These are phyloP conservation scores for Ophioninae sp. DNA, from an alignment of 2,888 invertebrate species.

Conservation along the genomic window DNA sequence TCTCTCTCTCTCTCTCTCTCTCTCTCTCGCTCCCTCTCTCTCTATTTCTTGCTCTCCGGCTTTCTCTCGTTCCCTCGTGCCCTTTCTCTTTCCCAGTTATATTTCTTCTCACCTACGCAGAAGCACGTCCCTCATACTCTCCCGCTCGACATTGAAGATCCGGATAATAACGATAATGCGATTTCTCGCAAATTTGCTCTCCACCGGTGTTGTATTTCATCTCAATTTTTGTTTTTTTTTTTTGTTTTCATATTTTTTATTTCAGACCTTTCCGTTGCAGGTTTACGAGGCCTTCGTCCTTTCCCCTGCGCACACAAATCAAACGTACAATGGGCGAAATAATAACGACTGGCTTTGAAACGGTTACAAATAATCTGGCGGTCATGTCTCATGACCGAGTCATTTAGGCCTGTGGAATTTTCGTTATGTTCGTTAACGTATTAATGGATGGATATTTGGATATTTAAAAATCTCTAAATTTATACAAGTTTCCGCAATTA, in stretches of 20 bases:
- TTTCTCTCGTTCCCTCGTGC: background rate
- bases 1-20: no score
- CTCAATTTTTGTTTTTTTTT: background rate
- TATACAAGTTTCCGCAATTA: no score
- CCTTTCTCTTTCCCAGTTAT: conserved; percentile 50
- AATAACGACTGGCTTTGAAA: background rate
- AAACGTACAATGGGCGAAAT: background rate
- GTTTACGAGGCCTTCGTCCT: background rate
- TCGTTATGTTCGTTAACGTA: background rate
- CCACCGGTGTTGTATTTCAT: background rate
- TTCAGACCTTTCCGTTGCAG: background rate
- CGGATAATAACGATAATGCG: conserved; percentile 48
- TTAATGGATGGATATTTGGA: background rate
- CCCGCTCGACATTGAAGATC: conserved; percentile 11
- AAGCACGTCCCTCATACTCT: conserved; percentile 25
- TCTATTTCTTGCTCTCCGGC: background rate
- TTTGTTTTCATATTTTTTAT: no score
- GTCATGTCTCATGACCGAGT: background rate
- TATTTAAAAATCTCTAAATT: no score
- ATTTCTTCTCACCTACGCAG: conserved; percentile 70
- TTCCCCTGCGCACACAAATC: background rate
- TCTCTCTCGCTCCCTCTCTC: no score
- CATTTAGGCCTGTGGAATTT: background rate
- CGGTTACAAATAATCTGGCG: background rate
- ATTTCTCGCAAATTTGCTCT: conserved; percentile 47